These are phyloP conservation scores for Desoria tigrina DNA, from an alignment of 2,888 invertebrate genomes.

Conservation along the genomic window DNA sequence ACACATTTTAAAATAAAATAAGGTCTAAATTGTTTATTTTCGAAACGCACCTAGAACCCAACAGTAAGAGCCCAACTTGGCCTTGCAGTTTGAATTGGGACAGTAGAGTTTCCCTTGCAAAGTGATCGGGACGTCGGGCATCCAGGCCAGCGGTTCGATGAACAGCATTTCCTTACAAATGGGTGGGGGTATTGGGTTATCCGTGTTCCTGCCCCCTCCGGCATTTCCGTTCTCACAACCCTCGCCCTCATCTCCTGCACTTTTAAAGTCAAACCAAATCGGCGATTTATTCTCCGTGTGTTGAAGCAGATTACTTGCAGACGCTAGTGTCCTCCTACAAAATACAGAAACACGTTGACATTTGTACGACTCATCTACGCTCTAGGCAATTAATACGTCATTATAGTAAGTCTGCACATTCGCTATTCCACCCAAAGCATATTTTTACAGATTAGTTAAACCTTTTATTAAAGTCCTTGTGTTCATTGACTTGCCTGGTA, in stretches of 20 bases:
- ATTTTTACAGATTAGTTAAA: too few species aligned
- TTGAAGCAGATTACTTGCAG: conserved; percentile 74
- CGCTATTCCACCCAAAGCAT: too few species aligned
- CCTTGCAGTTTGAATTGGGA: conserved; percentile 70
- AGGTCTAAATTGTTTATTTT: too few species aligned
- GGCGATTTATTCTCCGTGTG: conserved; percentile 65
- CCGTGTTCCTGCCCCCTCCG: conserved; percentile 54
- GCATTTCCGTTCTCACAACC: conserved; percentile 55
- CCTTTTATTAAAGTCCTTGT: too few species aligned
- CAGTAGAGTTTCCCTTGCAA: conserved; percentile 81
- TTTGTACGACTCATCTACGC: too few species aligned
- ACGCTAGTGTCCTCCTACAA: conserved; percentile 71
- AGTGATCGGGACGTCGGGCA: conserved; percentile 70
- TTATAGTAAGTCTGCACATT: too few species aligned
- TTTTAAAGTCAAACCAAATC: conserved; percentile 59
- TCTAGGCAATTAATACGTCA: too few species aligned
- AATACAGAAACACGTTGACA: background rate
- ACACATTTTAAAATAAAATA: too few species aligned
- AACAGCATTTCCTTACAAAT: conserved; percentile 76
- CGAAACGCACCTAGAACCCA: conserved; percentile 68
- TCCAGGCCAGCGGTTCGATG: conserved; percentile 88
- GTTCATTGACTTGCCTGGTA: too few species aligned
- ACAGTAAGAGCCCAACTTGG: conserved; percentile 85
- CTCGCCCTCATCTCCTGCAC: conserved; percentile 20
- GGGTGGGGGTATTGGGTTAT: conserved; percentile 54